phyloP scores from a whole-genome alignment of 2,888 invertebrate species.

The Mallateleia sp. region DNA sequence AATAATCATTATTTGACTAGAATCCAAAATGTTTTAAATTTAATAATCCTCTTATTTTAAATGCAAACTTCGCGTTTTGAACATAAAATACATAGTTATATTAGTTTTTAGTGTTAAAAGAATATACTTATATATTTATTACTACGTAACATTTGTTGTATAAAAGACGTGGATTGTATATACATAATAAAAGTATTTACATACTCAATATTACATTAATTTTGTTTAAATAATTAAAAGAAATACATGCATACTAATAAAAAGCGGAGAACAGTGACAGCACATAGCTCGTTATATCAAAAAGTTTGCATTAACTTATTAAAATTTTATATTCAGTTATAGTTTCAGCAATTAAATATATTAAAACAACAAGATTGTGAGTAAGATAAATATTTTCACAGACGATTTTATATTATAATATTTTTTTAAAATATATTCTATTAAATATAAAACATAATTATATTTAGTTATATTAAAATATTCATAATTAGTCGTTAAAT shows the following conservation, averaged over 20 bases:
- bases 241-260: conserved; percentile 40
- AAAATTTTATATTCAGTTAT: too few species aligned
- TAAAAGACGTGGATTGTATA: background rate
- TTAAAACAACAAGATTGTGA: too few species aligned
- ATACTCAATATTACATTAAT: background rate
- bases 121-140: background rate
- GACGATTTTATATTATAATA: too few species aligned
- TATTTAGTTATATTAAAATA: too few species aligned
- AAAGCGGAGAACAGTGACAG: conserved; percentile 38
- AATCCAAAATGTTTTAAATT: background rate
- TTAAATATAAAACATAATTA: too few species aligned
- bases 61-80: background rate
- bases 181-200: conserved; percentile 2
- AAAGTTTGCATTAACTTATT: conserved; percentile 41
- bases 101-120: background rate
- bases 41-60: background rate
- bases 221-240: background rate
- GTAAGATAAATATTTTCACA: too few species aligned
- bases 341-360: too few species aligned
- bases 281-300: conserved; percentile 16
- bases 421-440: too few species aligned
- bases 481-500: too few species aligned
- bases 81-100: background rate
- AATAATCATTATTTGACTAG: background rate
- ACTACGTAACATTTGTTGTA: background rate